These are phyloP conservation scores for Alsophila aescularia DNA, from an alignment of 2,888 invertebrate species.

Conservation along the genomic window DNA sequence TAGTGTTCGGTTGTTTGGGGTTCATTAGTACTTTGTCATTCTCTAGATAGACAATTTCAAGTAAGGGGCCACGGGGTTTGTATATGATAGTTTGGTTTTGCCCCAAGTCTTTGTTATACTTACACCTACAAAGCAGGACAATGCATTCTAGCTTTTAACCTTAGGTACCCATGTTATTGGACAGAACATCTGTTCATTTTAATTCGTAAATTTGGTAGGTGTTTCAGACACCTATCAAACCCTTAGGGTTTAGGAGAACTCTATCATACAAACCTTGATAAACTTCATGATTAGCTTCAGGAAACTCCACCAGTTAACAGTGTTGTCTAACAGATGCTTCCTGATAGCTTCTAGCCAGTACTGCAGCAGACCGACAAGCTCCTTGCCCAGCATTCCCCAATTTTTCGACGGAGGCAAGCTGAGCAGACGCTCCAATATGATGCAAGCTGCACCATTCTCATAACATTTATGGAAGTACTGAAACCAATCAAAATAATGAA, in stretches of 20 bases:
- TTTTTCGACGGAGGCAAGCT: constrained; percentile 58
- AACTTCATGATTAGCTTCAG: constrained; percentile 56
- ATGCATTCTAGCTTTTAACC: too few species aligned
- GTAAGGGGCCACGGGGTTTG: too few species aligned
- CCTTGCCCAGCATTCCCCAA: constrained; percentile 62
- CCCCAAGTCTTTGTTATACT: too few species aligned
- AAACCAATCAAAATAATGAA: constrained; percentile 33
- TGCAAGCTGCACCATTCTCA: constrained; percentile 61
- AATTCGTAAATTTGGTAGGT: too few species aligned
- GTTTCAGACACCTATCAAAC: too few species aligned
- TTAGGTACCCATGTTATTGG: too few species aligned
- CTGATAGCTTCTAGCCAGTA: constrained; percentile 68
- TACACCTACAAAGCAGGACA: too few species aligned
- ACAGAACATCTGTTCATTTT: too few species aligned
- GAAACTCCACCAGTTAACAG: constrained; percentile 66
- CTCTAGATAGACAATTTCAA: too few species aligned
- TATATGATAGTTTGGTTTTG: too few species aligned
- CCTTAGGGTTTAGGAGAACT: background rate
- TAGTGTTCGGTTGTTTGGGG: too few species aligned
- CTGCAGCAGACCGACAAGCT: constrained; percentile 56
- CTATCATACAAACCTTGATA: constrained; percentile 50
- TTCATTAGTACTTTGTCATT: too few species aligned
- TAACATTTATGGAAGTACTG: constrained; percentile 68
- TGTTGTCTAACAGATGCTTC: constrained; percentile 58
- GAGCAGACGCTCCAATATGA: constrained; percentile 58